Evolutionary conservation across 2,113 vertebrate genomes (phyloP).

Genomic region (Montifringilla adamsi): DNA sequence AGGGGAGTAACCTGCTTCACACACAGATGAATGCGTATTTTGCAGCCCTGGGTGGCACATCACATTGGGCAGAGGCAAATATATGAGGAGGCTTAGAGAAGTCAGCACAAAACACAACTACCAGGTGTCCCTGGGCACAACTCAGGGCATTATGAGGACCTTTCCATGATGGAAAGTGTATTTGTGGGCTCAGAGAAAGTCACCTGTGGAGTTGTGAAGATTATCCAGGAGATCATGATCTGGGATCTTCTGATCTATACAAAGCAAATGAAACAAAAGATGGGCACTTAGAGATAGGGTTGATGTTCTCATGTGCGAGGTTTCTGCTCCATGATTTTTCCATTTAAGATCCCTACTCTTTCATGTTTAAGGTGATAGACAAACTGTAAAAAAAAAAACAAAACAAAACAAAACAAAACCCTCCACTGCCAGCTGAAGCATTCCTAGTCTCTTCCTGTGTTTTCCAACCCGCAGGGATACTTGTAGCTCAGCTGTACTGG

Average conservation of each 20-base stretch:
- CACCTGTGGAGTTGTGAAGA: neutral
- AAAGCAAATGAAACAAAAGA: neutral
- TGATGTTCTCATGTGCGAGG: neutral
- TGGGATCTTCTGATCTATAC: neutral
- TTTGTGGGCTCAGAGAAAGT: neutral
- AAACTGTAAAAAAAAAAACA: neutral
- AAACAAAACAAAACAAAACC: too few species aligned
- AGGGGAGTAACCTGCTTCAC: neutral
- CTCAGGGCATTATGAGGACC: neutral
- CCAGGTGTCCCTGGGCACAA: neutral
- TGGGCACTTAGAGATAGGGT: fast-evolving
- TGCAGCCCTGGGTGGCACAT: neutral
- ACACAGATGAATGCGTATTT: neutral
- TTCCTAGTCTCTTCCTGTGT: neutral
- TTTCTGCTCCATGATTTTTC: neutral
- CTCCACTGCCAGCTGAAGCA: neutral
- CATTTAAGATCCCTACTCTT: neutral
- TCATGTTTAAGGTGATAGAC: neutral
- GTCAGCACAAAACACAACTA: neutral
- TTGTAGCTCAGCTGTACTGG: neutral
- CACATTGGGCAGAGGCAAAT: neutral
- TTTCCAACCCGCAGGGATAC: neutral
- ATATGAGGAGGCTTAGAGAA: neutral
- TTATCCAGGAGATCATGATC: neutral
- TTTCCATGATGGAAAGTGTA: neutral